Percentiles rank a stretch among this genome's conserved stretches.
Evolutionary conservation across 2,797 vertebrate species (phyloP).

Genomic region (Lithobates sylvaticus): DNA sequence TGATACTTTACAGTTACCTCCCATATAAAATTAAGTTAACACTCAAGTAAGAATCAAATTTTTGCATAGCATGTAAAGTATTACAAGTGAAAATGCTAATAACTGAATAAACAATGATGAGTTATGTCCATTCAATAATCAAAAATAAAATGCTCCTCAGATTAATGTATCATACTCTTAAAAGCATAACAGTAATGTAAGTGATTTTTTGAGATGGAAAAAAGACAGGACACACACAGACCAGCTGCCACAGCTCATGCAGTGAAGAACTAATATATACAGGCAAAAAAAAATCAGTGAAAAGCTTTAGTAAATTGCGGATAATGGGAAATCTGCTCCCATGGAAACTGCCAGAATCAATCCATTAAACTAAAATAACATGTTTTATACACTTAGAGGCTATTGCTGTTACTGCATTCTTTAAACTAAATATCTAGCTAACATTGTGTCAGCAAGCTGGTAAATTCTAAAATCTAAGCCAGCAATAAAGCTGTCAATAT

Average conservation of each 20-base stretch:
- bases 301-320: conserved; percentile 75
- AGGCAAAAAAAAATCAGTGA: conserved; percentile 72
- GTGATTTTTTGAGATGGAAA: conserved; percentile 74
- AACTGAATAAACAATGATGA: neutral
- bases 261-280: conserved; percentile 76
- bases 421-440: neutral
- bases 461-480: neutral
- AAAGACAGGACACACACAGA: conserved; percentile 74
- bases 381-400: conserved; percentile 1
- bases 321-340: conserved; percentile 69
- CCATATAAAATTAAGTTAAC: neutral
- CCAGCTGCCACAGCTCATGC: conserved; percentile 77
- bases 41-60: neutral
- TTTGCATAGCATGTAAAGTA: neutral
- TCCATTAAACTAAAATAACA: conserved; percentile 77
- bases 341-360: conserved; percentile 71
- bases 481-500: neutral
- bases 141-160: neutral
- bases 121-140: neutral
- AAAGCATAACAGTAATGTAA: conserved; percentile 70
- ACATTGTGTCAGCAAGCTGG: neutral
- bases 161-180: conserved; percentile 66
- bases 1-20: conserved; percentile 36
- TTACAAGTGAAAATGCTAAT: conserved; percentile 5
- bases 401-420: neutral